phyloP scores from a whole-genome alignment of 2,888 invertebrate genomes.

The Selenia dentaria region DNA sequence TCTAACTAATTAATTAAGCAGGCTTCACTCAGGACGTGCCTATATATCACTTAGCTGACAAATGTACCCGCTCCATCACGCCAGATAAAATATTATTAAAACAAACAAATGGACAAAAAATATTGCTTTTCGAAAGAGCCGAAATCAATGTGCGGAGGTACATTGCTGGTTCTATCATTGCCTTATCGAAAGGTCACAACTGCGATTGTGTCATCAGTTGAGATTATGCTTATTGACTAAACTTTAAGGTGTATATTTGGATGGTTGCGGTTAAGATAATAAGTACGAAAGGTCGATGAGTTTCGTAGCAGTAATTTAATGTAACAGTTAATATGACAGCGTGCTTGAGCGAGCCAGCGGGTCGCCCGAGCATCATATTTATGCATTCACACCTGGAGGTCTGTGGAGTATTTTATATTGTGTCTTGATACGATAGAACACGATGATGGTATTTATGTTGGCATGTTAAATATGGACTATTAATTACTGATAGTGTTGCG shows the following conservation, averaged over 20 bases:
- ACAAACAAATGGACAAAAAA: slow-evolving; percentile 84
- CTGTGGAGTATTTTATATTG: slow-evolving; percentile 74
- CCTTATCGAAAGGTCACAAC: slow-evolving; percentile 41
- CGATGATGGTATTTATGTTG: slow-evolving; percentile 71
- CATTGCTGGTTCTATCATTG: slow-evolving; percentile 50
- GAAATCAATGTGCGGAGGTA: slow-evolving; percentile 83
- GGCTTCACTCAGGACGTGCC: slow-evolving; percentile 63
- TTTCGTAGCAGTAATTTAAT: slow-evolving; percentile 81
- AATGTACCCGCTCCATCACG: slow-evolving; percentile 82
- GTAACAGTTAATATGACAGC: slow-evolving; percentile 85
- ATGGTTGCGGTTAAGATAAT: slow-evolving; percentile 51
- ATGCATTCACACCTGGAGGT: slow-evolving; percentile 84
- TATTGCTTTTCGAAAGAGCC: slow-evolving; percentile 79
- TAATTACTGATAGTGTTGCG: slow-evolving; percentile 80
- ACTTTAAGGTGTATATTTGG: slow-evolving; percentile 38
- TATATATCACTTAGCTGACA: slow-evolving; percentile 80
- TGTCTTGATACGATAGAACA: slow-evolving; percentile 61
- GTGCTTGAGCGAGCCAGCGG: slow-evolving; percentile 81
- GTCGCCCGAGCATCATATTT: slow-evolving; percentile 79
- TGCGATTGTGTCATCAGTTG: not conserved
- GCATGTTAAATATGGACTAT: slow-evolving; percentile 75
- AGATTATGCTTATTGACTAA: slow-evolving; percentile 27
- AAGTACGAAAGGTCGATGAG: slow-evolving; percentile 69
- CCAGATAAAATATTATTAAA: slow-evolving; percentile 84
- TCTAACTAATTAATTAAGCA: slow-evolving; percentile 76